Percentiles rank a stretch among this genome's conserved stretches.
phyloP scores from a whole-genome alignment of 2,113 vertebrate genomes.

The Ginglymostoma cirratum region DNA sequence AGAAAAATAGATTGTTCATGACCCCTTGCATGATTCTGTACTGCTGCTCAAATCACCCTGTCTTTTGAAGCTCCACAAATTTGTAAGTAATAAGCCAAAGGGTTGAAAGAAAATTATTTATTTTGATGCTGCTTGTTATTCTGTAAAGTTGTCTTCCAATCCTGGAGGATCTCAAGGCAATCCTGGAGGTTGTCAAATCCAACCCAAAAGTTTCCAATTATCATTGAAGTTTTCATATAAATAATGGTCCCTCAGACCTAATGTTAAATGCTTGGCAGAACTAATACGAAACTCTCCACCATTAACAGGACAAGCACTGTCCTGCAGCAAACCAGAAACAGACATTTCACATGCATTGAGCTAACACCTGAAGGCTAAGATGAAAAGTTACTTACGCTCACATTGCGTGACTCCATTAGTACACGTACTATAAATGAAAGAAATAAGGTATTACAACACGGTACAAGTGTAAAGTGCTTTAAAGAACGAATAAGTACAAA shows the following conservation, averaged over 20 bases:
- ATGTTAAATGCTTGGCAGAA: neutral
- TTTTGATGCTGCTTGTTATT: neutral
- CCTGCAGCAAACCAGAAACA: neutral
- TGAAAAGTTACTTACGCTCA: neutral
- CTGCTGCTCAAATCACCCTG: neutral
- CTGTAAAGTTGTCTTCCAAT: neutral
- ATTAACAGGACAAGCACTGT: neutral
- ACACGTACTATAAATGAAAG: slow-evolving; percentile 1
- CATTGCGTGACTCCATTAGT: neutral
- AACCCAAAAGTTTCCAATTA: neutral
- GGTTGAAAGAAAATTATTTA: neutral
- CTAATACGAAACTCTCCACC: neutral
- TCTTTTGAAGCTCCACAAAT: neutral
- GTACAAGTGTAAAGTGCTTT: neutral
- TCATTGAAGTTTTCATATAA: neutral
- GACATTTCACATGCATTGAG: neutral
- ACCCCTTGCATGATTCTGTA: neutral
- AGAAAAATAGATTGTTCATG: neutral
- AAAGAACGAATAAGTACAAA: neutral
- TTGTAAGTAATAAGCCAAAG: neutral
- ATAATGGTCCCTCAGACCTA: neutral
- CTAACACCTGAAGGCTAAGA: neutral
- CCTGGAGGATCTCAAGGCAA: neutral
- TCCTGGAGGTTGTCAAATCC: neutral
- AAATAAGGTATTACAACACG: neutral